Conservation (phyloP, 92 coral and sea anemone genomes). For the Actinostola sp. region DNA sequence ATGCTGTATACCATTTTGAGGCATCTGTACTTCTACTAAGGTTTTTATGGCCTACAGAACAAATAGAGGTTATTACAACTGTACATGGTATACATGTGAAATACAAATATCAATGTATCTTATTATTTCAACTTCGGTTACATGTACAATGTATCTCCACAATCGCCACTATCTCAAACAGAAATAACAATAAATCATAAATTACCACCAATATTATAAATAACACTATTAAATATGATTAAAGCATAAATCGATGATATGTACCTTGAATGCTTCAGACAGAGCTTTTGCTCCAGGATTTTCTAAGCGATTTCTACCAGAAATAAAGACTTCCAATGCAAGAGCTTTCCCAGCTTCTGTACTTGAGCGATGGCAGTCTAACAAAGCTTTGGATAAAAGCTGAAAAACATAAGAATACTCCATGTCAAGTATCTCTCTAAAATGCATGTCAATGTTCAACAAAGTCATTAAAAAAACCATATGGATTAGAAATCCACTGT, state of each 20-base stretch:
- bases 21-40: constrained; percentile 92
- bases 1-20: constrained; percentile 98
- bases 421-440: too few relatives aligned
- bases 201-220: too few relatives aligned
- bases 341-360: constrained; percentile 72
- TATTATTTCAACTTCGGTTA: too few relatives aligned
- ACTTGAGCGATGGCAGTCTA: constrained; percentile 82
- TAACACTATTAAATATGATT: too few relatives aligned
- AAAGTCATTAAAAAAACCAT: too few relatives aligned
- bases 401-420: constrained; percentile 6
- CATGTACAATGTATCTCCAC: too few relatives aligned
- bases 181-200: too few relatives aligned
- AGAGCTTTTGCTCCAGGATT: constrained; percentile 89
- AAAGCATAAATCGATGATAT: too few relatives aligned
- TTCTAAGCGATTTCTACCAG: constrained; percentile 97
- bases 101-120: neutral
- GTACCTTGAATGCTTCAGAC: constrained; percentile 91
- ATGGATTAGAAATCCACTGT: too few relatives aligned
- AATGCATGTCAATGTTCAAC: neutral
- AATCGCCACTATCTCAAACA: too few relatives aligned
- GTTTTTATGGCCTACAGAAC: constrained; percentile 76
- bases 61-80: neutral
- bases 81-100: neutral
- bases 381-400: constrained; percentile 90
- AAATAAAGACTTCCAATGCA: constrained; percentile 86